Base-by-base conservation (phyloP, 2,113 vertebrate species). In the Microtus ochrogaster region DNA sequence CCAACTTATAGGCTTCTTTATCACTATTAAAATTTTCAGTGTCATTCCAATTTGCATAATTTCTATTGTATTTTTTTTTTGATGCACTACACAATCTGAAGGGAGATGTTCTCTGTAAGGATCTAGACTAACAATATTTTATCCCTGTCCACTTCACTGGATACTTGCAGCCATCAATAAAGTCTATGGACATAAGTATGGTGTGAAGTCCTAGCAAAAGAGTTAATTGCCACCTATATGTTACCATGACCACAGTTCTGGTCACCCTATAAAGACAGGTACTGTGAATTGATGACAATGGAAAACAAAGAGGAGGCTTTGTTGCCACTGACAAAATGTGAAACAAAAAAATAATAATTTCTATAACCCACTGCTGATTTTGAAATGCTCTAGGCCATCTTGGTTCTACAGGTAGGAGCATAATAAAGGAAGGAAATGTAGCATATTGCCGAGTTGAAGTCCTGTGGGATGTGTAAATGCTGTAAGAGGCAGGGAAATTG, bases 341-440 rank as follows among this genome's bases (percentile, higher is more conserved):
- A 94, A 81, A 78, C 84, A 92, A 97, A 94, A 72, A 95, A 49
- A 13, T 13, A 49, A 93, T 92, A 91, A 81, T 81, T 22, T 44
- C 70, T 8, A 1, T 82, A 94, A 85, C 63, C 68, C 22, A 89
- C 83, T 85, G 70, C 91, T 96, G 88, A 86, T 97, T 94, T 94
- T 73, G 92, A 98, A 97, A 90, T 96, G 97, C 95, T 97, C 89
- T 76, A 52, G 97, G 97, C 93, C 92, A 90, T 81, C 92, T 68
- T 11, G 92, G 89, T 94, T 97, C 91, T 94, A 90, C 78, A 72
- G 94, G 95, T 97, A 96, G 95, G 74, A 98, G 83, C 95, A 28
- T 84, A 96, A 98, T 96, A 98, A 98, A 98, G 97, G 97, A 96
- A 91, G 92, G 92, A 91, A 97, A 97, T 96, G 87, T 65, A 94